Conservation (phyloP, 2,888 invertebrate species). For the Lypha dubia region DNA sequence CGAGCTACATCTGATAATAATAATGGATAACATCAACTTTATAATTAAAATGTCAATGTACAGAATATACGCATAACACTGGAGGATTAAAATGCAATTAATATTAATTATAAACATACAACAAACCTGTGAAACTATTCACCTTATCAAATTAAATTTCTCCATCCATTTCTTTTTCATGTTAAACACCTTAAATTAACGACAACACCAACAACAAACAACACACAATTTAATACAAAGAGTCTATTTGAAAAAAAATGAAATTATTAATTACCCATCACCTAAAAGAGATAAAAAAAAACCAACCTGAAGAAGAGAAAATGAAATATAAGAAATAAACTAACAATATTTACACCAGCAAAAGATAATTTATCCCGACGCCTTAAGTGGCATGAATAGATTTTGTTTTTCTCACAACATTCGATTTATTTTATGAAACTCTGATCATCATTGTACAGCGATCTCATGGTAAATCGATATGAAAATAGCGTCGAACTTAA, state of each 20-base stretch:
- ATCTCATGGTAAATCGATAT: slow-evolving; percentile 29
- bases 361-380: slow-evolving; percentile 60
- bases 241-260: slow-evolving; percentile 47
- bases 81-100: slow-evolving; percentile 50
- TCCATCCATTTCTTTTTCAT: neutral
- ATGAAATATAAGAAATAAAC: slow-evolving; percentile 5
- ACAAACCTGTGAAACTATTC: slow-evolving; percentile 58
- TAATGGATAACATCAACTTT: neutral
- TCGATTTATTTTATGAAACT: slow-evolving; percentile 57
- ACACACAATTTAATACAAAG: slow-evolving; percentile 7
- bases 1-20: no score
- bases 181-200: slow-evolving; percentile 66
- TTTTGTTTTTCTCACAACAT: slow-evolving; percentile 61
- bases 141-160: slow-evolving; percentile 40
- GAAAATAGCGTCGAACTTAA: slow-evolving; percentile 44
- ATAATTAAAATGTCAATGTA: slow-evolving; percentile 16
- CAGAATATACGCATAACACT: neutral
- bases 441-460: slow-evolving; percentile 35
- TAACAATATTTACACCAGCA: slow-evolving; percentile 58
- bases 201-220: slow-evolving; percentile 48
- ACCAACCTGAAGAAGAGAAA: neutral
- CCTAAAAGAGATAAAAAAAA: slow-evolving; percentile 25
- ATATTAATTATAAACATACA: slow-evolving; percentile 49
- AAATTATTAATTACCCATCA: slow-evolving; percentile 58
- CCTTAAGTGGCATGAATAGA: slow-evolving; percentile 46